Evolutionary conservation across 37 sponge, comb jelly and placozoan genomes (phyloP).

Genomic region (Crambe crambe): DNA sequence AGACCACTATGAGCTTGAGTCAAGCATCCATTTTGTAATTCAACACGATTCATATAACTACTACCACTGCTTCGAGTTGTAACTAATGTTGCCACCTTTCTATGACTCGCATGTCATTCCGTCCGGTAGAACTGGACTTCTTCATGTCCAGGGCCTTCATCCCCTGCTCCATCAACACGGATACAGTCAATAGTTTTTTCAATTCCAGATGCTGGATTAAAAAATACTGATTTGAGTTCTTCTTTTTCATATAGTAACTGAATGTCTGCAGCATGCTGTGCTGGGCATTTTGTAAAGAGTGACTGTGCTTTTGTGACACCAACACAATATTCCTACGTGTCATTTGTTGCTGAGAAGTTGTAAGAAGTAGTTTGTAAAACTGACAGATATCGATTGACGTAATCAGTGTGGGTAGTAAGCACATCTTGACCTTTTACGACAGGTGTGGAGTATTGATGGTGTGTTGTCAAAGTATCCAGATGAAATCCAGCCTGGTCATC

Average conservation of each 20-base stretch:
- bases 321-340: constrained; percentile 39
- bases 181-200: constrained; percentile 22
- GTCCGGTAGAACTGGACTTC: constrained; percentile 38
- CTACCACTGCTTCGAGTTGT: constrained; percentile 35
- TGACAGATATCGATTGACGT: too few species aligned
- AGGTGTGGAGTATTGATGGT: too few species aligned
- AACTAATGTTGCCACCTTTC: constrained; percentile 10
- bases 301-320: constrained; percentile 27
- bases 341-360: constrained; percentile 36
- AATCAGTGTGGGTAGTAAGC: too few species aligned
- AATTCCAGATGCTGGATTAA: neutral
- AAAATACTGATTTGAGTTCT: neutral
- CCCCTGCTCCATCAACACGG: constrained; percentile 25
- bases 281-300: constrained; percentile 7
- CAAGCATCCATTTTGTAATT: too few species aligned
- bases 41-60: constrained; percentile 38
- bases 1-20: too few species aligned
- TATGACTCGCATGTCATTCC: neutral
- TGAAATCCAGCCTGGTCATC: too few species aligned
- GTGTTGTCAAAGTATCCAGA: too few species aligned
- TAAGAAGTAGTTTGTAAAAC: too few species aligned
- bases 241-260: neutral
- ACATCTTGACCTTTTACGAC: too few species aligned
- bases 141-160: constrained; percentile 23
- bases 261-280: constrained; percentile 11